These are phyloP conservation scores for Ganaspis brasiliensis DNA, from an alignment of 2,888 invertebrate genomes.

Conservation along the genomic window DNA sequence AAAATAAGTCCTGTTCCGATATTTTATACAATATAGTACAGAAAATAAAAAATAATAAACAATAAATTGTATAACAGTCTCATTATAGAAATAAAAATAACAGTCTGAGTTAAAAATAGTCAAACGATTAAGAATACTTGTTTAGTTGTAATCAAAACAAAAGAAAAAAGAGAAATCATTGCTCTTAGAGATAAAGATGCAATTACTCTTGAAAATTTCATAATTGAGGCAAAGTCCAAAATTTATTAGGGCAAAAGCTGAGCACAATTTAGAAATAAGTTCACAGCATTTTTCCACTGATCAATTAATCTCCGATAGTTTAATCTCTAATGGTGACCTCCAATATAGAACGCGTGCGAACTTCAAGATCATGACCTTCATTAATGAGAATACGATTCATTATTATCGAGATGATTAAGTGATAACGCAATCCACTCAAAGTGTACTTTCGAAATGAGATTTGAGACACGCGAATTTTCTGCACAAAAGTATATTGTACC, in stretches of 20 bases:
- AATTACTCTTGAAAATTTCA: background rate
- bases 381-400: conserved; percentile 25
- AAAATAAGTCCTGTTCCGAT: too few relatives aligned
- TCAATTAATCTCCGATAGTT: background rate
- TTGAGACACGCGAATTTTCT: too few relatives aligned
- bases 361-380: conserved; percentile 35
- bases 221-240: background rate
- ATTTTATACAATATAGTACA: too few relatives aligned
- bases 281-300: background rate
- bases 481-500: too few relatives aligned
- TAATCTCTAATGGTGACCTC: conserved; percentile 28
- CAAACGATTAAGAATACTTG: too few relatives aligned
- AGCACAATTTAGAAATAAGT: background rate
- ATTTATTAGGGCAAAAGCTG: background rate
- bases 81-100: background rate
- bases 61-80: background rate
- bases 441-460: background rate
- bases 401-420: conserved; percentile 18
- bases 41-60: too few relatives aligned
- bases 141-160: background rate
- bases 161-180: background rate
- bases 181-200: conserved; percentile 5
- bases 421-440: conserved; percentile 5
- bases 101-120: too few relatives aligned
- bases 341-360: conserved; percentile 18